Conservation (phyloP, 2,888 invertebrate species). For the Machimus rusticus region DNA sequence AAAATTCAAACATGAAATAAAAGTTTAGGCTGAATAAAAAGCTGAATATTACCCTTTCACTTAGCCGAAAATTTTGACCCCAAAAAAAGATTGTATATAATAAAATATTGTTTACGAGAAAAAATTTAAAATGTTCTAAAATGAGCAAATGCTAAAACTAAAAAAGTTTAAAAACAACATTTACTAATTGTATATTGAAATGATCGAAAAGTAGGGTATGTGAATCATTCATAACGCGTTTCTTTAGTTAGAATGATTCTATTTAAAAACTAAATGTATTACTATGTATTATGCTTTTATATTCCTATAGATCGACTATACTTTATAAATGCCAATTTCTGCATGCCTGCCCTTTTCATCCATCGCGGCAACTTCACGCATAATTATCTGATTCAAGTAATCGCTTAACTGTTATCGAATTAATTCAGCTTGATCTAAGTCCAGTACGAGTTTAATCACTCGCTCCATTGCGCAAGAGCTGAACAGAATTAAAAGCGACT, state of each 20-base stretch:
- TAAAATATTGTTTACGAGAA: too few relatives aligned
- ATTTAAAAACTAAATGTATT: not conserved
- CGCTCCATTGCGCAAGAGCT: not conserved
- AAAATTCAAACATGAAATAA: too few relatives aligned
- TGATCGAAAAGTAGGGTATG: too few relatives aligned
- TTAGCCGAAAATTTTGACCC: too few relatives aligned
- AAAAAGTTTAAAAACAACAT: too few relatives aligned
- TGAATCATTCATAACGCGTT: too few relatives aligned
- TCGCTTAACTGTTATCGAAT: not conserved
- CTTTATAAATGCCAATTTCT: not conserved
- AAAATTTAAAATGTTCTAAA: too few relatives aligned
- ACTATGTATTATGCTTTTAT: not conserved
- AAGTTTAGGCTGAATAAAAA: too few relatives aligned
- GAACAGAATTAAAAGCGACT: not conserved
- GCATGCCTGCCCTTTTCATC: not conserved
- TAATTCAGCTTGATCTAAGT: not conserved
- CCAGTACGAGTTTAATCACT: not conserved
- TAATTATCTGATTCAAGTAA: not conserved
- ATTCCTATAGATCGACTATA: not conserved
- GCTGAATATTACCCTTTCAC: too few relatives aligned
- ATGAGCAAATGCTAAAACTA: too few relatives aligned
- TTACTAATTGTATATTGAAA: too few relatives aligned
- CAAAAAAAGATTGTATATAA: too few relatives aligned
- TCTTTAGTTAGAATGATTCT: not conserved
- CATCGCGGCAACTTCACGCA: not conserved